Percentiles rank a stretch among this genome's conserved stretches.
These are phyloP conservation scores for Sinodicranocentrus sp. DNA, from an alignment of 2,888 invertebrate genomes.

Conservation along the genomic window DNA sequence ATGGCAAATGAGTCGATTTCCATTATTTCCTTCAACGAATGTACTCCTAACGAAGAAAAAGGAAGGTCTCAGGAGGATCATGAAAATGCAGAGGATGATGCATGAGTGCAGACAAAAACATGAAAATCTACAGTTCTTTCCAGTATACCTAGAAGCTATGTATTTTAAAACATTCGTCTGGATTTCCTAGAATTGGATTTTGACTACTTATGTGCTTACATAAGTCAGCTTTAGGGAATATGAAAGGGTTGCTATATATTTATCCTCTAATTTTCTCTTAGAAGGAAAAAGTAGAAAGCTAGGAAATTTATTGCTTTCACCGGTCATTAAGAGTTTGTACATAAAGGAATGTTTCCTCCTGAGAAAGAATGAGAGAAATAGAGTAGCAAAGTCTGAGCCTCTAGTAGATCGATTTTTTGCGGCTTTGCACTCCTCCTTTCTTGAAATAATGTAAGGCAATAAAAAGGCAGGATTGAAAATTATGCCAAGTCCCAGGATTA, in stretches of 20 bases:
- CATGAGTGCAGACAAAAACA: no score
- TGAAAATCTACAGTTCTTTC: no score
- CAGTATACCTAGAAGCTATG: no score
- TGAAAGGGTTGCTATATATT: no score
- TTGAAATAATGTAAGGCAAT: constrained; percentile 32
- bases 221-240: no score
- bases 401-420: constrained; percentile 55
- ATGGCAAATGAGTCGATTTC: constrained; percentile 52
- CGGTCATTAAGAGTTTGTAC: constrained; percentile 74
- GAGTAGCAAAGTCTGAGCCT: no score
- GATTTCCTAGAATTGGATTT: no score
- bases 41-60: neutral
- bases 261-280: neutral
- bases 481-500: constrained; percentile 62
- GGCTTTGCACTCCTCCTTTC: neutral
- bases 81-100: neutral
- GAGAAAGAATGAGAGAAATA: constrained; percentile 22
- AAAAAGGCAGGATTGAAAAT: constrained; percentile 56
- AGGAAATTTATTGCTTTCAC: constrained; percentile 75
- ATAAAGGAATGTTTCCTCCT: constrained; percentile 67
- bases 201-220: no score
- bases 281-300: constrained; percentile 63
- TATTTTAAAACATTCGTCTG: no score
- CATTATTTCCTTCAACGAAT: constrained; percentile 19
- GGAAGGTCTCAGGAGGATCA: neutral